Evolutionary conservation across 2,888 invertebrate species (phyloP).

Genomic region (Drosophila multiciliata): DNA sequence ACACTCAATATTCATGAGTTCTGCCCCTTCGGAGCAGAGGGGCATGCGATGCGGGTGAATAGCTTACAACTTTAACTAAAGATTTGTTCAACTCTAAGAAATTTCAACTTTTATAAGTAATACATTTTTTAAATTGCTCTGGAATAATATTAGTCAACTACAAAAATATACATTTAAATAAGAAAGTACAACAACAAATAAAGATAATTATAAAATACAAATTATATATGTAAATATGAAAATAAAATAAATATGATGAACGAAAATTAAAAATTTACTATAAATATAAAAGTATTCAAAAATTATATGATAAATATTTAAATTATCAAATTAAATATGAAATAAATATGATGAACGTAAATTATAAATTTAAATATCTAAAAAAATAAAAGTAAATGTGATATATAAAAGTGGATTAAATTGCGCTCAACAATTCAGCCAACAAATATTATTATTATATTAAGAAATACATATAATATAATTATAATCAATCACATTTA

Average conservation of each 20-base stretch:
- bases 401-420: neutral
- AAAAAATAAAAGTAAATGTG: neutral
- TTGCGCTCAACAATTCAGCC: neutral
- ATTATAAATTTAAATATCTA: no score
- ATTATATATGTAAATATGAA: neutral
- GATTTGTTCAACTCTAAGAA: neutral
- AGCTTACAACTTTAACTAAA: neutral
- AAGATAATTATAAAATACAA: neutral
- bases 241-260: neutral
- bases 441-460: neutral
- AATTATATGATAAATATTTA: neutral
- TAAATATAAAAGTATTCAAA: neutral
- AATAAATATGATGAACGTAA: neutral
- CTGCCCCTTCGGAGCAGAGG: neutral
- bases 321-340: neutral
- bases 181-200: neutral
- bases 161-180: neutral
- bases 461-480: neutral
- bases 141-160: neutral
- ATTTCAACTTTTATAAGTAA: neutral
- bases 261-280: no score
- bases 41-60: neutral
- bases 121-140: neutral
- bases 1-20: conserved; percentile 17
- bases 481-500: neutral